phyloP scores from a whole-genome alignment of 2,113 vertebrate species.

The Bagarius yarrelli region DNA sequence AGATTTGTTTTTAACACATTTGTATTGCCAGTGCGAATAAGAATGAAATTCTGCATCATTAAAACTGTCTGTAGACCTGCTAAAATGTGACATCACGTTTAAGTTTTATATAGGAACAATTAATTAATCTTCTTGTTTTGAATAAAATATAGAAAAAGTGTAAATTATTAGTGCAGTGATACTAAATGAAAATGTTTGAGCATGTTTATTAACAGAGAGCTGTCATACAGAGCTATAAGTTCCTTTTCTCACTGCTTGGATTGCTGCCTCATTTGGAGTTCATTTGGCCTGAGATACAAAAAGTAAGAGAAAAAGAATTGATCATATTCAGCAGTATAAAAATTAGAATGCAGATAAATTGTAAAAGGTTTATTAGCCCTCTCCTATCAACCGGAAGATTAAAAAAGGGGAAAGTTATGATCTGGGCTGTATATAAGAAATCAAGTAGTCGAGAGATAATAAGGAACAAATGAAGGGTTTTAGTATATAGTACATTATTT shows the following conservation, averaged over 20 bases:
- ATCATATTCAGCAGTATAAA: conserved; percentile 9
- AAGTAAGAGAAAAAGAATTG: not conserved
- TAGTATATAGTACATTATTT: not conserved
- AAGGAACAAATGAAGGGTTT: not conserved
- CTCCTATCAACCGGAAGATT: not conserved
- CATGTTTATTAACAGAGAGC: not conserved
- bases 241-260: not conserved
- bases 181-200: too few relatives aligned
- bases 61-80: not conserved
- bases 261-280: not conserved
- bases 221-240: not conserved
- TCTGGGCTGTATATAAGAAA: not conserved
- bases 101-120: too few relatives aligned
- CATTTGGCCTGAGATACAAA: not conserved
- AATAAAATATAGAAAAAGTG: too few relatives aligned
- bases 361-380: not conserved
- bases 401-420: too few relatives aligned
- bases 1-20: not conserved
- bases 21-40: not conserved
- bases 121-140: too few relatives aligned
- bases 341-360: not conserved
- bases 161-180: too few relatives aligned
- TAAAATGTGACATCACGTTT: not conserved
- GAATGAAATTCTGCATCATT: not conserved
- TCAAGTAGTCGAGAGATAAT: not conserved